Base-by-base conservation (phyloP, 2,888 invertebrate genomes). In the Galeopsomyia nigrocyanea region DNA sequence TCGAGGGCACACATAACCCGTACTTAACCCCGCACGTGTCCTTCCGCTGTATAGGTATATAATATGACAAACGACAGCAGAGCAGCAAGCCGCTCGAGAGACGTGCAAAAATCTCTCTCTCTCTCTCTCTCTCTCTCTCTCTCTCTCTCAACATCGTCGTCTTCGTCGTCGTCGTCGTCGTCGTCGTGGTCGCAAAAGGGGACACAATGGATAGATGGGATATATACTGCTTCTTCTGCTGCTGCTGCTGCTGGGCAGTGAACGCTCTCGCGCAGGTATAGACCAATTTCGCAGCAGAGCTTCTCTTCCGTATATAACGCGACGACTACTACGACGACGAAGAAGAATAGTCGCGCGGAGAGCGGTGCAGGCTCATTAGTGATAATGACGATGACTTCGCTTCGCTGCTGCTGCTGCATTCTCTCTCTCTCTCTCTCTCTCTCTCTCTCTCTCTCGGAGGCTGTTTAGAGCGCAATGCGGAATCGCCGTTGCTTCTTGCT, bases 351-450 rank as follows among this genome's bases (percentile, higher is more conserved):
- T 19, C 31, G 47, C 22, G 47, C 17, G 55, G 46, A 22, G 14
- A 16, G 70, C 46, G 10, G 50, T 60, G 14, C 53, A 47, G 60
- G 53, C 71, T 71, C 71, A 73, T 69, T 73, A 73, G 69, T 56
- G 68, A 26, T 73, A 69, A 73, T 69, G 73, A 69, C 62, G 73
- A 73, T 69, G 73, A 73, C 65, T 65, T 66, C 46, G 17, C 47
- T 61, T 39, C 64, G 47, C 63, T 73, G 55, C 58, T 64, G 47
- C 58, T 60, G 62, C 60, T 61, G 68, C 73, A 62, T 73, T 70
- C 65, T 68, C 39, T 39, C 39, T 39, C 10, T 39, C 39, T 39
- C 39, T 39, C 39, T 39, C 10, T 39, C 39, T 39, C 10, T 39
- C 39, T 39, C 39, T 39, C 31, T 31, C 31, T 31, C 31, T 31